These are phyloP conservation scores for Pygocentrus nattereri DNA, from an alignment of 2,797 vertebrate species.

Conservation along the genomic window DNA sequence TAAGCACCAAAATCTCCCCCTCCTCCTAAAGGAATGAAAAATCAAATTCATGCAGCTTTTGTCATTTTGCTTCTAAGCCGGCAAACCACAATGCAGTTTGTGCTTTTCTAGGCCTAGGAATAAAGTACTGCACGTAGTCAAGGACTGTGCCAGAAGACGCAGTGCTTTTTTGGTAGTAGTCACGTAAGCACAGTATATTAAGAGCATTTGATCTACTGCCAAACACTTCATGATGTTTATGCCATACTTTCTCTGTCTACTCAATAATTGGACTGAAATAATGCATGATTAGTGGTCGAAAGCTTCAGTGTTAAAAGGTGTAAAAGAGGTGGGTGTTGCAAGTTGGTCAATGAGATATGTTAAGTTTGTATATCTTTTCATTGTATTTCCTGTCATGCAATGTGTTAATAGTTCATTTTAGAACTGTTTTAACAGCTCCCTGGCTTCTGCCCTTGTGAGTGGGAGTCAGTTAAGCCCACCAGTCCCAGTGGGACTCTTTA, in stretches of 20 bases:
- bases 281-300: not conserved
- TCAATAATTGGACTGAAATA: not conserved
- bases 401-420: not conserved
- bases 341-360: not conserved
- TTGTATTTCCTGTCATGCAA: not conserved
- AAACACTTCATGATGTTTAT: conserved; percentile 25
- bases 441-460: not conserved
- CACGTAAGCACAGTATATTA: conserved; percentile 10
- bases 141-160: not conserved
- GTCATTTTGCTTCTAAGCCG: not conserved
- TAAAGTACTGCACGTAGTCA: not conserved
- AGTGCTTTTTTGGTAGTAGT: conserved; percentile 5
- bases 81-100: not conserved
- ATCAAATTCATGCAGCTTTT: not conserved
- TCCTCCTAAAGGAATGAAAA: not conserved
- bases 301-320: not conserved
- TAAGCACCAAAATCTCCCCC: not conserved
- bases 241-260: not conserved
- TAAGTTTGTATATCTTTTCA: not conserved
- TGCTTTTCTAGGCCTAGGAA: too few relatives aligned
- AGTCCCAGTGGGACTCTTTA: not conserved
- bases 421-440: not conserved
- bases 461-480: conserved; percentile 5
- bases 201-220: conserved; percentile 8
- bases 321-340: too few relatives aligned